Percentiles rank a stretch among this genome's conserved stretches.
These are phyloP conservation scores for Fregetta grallaria DNA, from an alignment of 2,113 vertebrate genomes.

Conservation along the genomic window DNA sequence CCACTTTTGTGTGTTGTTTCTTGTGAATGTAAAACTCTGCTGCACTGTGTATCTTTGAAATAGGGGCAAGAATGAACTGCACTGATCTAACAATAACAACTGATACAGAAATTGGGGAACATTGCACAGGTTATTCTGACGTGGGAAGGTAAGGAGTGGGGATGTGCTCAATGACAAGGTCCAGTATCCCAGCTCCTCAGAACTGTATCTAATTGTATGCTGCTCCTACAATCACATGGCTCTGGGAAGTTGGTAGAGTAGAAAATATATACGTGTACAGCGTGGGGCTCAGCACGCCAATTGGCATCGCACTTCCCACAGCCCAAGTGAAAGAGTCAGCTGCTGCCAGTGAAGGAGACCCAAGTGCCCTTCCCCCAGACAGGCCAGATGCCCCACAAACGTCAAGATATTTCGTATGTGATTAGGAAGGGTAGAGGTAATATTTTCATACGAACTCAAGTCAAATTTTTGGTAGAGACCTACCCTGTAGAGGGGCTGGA, in stretches of 20 bases:
- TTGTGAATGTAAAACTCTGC: not conserved
- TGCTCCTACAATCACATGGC: not conserved
- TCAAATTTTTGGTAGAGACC: not conserved
- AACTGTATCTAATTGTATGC: not conserved
- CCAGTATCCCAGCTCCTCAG: not conserved
- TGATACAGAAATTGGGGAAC: not conserved
- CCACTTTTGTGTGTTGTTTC: not conserved
- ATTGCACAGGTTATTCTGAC: not conserved
- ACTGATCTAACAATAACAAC: not conserved
- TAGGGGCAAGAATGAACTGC: not conserved
- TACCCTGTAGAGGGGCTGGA: not conserved
- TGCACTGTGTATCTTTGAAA: not conserved
- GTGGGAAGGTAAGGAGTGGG: not conserved
- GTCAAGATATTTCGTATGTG: fast-evolving
- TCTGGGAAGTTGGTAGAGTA: not conserved
- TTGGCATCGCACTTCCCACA: fast-evolving
- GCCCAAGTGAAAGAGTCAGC: not conserved
- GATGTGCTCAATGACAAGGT: not conserved
- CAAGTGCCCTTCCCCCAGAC: not conserved
- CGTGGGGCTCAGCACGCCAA: not conserved
- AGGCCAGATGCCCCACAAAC: not conserved
- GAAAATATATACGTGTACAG: fast-evolving
- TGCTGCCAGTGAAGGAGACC: not conserved
- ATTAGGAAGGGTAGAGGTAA: not conserved
- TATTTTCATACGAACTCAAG: fast-evolving